Evolutionary conservation across 2,113 vertebrate genomes (phyloP).

Genomic region (Arenaria interpres): DNA sequence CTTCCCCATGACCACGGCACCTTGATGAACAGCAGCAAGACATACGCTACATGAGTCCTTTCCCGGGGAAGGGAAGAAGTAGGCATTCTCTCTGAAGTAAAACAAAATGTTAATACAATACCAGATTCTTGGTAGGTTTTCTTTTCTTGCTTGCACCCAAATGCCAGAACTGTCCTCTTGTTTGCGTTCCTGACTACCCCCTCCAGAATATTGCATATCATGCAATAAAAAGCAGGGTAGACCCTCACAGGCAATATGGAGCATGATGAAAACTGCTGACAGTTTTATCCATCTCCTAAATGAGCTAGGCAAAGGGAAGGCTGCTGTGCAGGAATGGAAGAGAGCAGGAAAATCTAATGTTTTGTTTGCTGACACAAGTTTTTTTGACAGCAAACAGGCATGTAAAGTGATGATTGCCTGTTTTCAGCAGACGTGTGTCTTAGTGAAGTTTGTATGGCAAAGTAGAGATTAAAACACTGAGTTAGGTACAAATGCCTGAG

Average conservation of each 20-base stretch:
- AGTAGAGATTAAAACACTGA: not conserved
- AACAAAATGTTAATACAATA: not conserved
- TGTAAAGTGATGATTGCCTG: not conserved
- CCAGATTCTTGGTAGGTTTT: not conserved
- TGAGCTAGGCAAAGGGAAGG: not conserved
- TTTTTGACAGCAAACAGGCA: not conserved
- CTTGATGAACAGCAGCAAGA: not conserved
- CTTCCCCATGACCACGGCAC: not conserved
- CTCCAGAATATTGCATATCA: not conserved
- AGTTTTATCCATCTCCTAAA: not conserved
- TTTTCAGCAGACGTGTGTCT: not conserved
- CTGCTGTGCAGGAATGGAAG: not conserved
- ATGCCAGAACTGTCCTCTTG: not conserved
- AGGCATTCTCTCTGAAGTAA: not conserved
- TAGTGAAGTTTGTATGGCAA: not conserved
- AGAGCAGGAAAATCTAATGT: not conserved
- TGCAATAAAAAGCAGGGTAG: not conserved
- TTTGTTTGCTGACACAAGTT: not conserved
- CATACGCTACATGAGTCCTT: not conserved
- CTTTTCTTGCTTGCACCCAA: not conserved
- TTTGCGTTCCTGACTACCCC: not conserved
- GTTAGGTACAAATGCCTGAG: not conserved
- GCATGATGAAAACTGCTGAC: not conserved
- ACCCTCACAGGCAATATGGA: not conserved
- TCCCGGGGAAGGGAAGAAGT: accelerated